Percentiles rank a stretch among this genome's conserved stretches.
These are phyloP conservation scores for Alethe diademata DNA, from an alignment of 2,113 vertebrate species.

Conservation along the genomic window DNA sequence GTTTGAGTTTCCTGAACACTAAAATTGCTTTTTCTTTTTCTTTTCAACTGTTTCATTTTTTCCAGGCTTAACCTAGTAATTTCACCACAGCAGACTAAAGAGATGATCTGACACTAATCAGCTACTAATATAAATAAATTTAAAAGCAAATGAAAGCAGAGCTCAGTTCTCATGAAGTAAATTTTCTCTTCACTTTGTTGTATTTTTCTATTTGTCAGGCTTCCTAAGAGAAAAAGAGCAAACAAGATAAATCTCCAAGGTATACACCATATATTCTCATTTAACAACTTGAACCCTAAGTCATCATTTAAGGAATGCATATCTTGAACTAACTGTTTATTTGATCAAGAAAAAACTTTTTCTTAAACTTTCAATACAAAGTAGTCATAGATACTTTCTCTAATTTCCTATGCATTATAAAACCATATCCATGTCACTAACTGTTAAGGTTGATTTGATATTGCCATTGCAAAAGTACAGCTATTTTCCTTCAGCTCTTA, in stretches of 20 bases:
- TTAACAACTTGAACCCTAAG: not conserved
- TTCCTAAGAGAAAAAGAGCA: constrained; percentile 57
- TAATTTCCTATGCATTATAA: not conserved
- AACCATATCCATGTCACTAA: not conserved
- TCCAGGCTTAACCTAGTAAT: constrained; percentile 54
- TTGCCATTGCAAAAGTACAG: not conserved
- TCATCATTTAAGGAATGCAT: not conserved
- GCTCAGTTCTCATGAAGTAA: constrained; percentile 32
- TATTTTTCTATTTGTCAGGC: constrained; percentile 45
- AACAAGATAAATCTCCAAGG: constrained; percentile 42
- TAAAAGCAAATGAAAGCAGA: constrained; percentile 12
- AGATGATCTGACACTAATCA: not conserved
- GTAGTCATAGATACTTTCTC: not conserved
- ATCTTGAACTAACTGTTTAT: not conserved
- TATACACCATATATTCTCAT: not conserved
- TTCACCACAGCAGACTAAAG: constrained; percentile 20
- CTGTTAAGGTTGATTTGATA: not conserved
- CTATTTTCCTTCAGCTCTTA: not conserved
- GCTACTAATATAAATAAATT: not conserved
- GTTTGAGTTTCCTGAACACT: constrained; percentile 94
- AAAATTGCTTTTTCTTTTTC: constrained; percentile 96
- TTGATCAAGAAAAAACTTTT: not conserved
- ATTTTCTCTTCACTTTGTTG: constrained; percentile 37
- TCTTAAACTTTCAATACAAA: not conserved
- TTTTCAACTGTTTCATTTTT: constrained; percentile 91